phyloP scores from a whole-genome alignment of 2,888 invertebrate species.

The Cyrtodaria siliqua region DNA sequence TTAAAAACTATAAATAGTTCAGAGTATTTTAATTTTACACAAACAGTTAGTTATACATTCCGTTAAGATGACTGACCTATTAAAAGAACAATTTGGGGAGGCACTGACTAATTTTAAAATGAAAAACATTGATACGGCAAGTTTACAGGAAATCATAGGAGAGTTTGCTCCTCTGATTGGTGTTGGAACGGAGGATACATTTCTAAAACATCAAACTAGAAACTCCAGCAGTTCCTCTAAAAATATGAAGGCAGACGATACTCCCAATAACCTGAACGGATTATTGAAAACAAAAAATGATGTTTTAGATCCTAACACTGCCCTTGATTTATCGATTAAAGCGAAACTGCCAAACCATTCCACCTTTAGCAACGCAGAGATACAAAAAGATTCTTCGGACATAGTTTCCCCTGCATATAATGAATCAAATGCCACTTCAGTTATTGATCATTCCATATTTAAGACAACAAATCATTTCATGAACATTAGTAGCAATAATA shows the following conservation, averaged over 20 bases:
- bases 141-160: constrained; percentile 59
- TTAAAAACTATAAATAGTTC: no score
- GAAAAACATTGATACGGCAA: constrained; percentile 57
- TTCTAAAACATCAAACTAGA: constrained; percentile 10
- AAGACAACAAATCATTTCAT: no score
- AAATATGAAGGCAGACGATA: not conserved
- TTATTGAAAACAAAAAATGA: not conserved
- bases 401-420: no score
- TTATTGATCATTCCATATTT: no score
- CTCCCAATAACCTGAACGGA: not conserved
- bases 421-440: no score
- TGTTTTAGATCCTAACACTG: not conserved
- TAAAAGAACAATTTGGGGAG: constrained; percentile 48
- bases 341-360: not conserved
- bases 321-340: not conserved
- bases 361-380: no score
- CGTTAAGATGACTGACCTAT: constrained; percentile 46
- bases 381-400: no score
- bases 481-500: no score
- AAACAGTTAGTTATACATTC: no score
- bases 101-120: constrained; percentile 48
- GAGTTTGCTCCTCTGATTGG: constrained; percentile 63
- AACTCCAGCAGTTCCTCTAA: not conserved
- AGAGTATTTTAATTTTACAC: no score
- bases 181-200: constrained; percentile 30